Base-by-base conservation (phyloP, 2,113 vertebrate species). In the Corydoras maculifer region DNA sequence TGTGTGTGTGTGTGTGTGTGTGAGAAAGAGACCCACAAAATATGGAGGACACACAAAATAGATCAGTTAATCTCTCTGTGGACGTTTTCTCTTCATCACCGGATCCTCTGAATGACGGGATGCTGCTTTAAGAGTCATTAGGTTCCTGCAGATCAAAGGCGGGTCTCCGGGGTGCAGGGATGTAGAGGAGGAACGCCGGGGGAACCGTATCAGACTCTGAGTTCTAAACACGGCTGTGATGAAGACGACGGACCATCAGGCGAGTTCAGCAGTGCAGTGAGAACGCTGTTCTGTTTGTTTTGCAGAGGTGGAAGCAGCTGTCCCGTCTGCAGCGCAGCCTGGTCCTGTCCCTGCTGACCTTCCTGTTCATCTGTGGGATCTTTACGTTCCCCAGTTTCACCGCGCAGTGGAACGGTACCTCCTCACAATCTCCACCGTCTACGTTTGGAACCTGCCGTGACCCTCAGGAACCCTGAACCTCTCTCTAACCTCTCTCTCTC, bases 271-370 rank as follows among this genome's bases (percentile, higher is more conserved):
- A 2, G 1, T 53, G 9, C 10, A 14, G 51, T 53, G 51, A 12
- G 51, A 53, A 53, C 13, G 51, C 13, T 57, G 54, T n/a, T 57
- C 18, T 57, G 13, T 51, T 79, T 57, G 13, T 51, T 79, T 75
- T 70, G 15, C 78, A 99, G 97, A 96, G 93, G 87, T 98, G 96
- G 97, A 98, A 99, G 86, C 96, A 96, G 84, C 89, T 99, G 81
- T 97, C 97, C 3, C 86, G 94, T 5, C 86, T 99, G 0, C 97
- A 99, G 84, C 88, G 93, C 62, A 96, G 89, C 31, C 70, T 93
- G 32, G 81, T 96, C 82, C 90, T 98, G 68, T 90, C 94, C 82
- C 77, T 95, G 68, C 79, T 93, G 72, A 88, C 86, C 0, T 78
- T 92, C 77, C 70, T 96, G 82, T 72, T 88, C 9, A 81, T 95